Evolutionary conservation across 2,888 invertebrate species (phyloP).

Genomic region (Latrodectus hesperus): DNA sequence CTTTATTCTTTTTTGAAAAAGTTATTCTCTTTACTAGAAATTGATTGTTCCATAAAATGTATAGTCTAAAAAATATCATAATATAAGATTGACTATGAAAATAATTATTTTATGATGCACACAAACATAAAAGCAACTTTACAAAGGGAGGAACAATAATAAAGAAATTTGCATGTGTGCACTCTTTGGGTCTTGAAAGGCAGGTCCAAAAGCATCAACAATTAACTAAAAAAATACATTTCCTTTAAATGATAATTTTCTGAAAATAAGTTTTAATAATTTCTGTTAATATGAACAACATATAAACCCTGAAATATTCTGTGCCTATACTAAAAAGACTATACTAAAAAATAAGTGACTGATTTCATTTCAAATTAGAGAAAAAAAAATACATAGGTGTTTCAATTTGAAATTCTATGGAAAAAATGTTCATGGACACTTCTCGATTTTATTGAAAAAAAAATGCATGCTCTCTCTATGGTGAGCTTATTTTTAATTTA

Average conservation of each 20-base stretch:
- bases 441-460: no score
- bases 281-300: background rate
- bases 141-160: constrained; percentile 89
- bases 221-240: constrained; percentile 80
- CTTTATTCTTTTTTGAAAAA: constrained; percentile 90
- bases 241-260: background rate
- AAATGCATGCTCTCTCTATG: no score
- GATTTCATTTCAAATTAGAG: no score
- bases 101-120: no score
- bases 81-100: no score
- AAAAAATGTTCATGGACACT: no score
- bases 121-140: background rate
- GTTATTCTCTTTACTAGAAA: constrained; percentile 89
- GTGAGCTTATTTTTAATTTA: no score
- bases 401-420: no score
- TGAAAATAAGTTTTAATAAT: background rate
- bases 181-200: constrained; percentile 85
- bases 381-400: no score
- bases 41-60: constrained; percentile 94
- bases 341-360: no score
- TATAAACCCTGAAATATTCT: constrained; percentile 84
- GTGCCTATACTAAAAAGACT: constrained; percentile 79
- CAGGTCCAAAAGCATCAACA: constrained; percentile 92
- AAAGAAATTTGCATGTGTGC: constrained; percentile 94
- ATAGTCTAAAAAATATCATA: constrained; percentile 79